A percentile compares a stretch with the other conserved stretches of the same genome.
These are phyloP conservation scores for Zaprionus obscuricornis DNA, from an alignment of 2,888 invertebrate genomes.

Conservation along the genomic window DNA sequence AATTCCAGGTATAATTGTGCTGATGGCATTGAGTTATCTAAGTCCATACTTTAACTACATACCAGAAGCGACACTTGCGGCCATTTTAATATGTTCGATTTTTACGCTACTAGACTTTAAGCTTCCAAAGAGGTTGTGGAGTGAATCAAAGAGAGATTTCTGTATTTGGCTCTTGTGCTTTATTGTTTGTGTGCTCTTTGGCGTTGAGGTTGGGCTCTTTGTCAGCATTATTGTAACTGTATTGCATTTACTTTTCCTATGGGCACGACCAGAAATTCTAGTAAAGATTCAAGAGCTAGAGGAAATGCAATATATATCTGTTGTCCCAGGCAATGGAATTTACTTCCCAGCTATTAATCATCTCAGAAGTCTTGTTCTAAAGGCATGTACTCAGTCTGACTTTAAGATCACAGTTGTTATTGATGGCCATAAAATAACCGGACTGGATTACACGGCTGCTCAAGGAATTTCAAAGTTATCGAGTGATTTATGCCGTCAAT, in stretches of 20 bases:
- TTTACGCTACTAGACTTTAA: slow-evolving; percentile 86
- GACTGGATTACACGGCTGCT: slow-evolving; percentile 89
- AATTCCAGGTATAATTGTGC: slow-evolving; percentile 88
- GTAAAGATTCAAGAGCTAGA: slow-evolving; percentile 82
- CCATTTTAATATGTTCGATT: slow-evolving; percentile 93
- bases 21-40: slow-evolving; percentile 92
- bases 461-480: slow-evolving; percentile 84
- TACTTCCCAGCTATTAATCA: slow-evolving; percentile 90
- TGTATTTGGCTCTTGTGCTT: slow-evolving; percentile 88
- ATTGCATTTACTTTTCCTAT: slow-evolving; percentile 87
- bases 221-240: slow-evolving; percentile 88
- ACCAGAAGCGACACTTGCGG: slow-evolving; percentile 92
- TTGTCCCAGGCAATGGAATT: slow-evolving; percentile 88
- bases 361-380: slow-evolving; percentile 85
- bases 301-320: slow-evolving; percentile 85
- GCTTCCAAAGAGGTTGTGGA: slow-evolving; percentile 85
- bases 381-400: slow-evolving; percentile 84
- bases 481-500: slow-evolving; percentile 71
- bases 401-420: slow-evolving; percentile 85
- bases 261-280: slow-evolving; percentile 86
- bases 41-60: slow-evolving; percentile 96
- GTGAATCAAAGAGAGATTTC: slow-evolving; percentile 86
- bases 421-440: slow-evolving; percentile 87
- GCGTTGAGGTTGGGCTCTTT: slow-evolving; percentile 92
- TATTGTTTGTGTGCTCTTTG: slow-evolving; percentile 87